Conservation (phyloP, 2,113 vertebrate species). For the Calidris pygmaea region DNA sequence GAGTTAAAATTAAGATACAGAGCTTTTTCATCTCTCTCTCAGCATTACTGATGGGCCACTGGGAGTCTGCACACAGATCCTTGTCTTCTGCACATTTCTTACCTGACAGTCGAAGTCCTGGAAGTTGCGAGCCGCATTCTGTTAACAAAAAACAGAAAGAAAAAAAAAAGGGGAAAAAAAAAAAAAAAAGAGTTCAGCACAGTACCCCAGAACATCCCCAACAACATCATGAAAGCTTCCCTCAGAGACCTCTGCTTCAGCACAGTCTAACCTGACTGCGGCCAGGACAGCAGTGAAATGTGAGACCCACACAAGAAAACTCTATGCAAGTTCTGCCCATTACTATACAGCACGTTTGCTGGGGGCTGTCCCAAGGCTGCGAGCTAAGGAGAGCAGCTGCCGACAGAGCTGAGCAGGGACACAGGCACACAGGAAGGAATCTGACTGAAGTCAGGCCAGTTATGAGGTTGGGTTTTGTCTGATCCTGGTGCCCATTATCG, state of each 20-base stretch:
- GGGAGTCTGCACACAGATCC: background rate
- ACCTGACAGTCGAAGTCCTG: constrained; percentile 97
- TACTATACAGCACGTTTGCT: background rate
- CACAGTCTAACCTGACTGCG: background rate
- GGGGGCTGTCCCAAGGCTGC: background rate
- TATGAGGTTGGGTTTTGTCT: background rate
- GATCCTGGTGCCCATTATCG: background rate
- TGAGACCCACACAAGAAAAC: background rate
- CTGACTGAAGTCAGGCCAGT: background rate
- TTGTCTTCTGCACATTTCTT: constrained; percentile 41
- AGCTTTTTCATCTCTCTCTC: background rate
- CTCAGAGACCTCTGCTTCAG: background rate
- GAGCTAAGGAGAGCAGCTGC: background rate
- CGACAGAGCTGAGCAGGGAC: background rate
- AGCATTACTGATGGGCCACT: background rate
- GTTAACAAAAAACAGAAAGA: constrained; percentile 65
- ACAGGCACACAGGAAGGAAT: background rate
- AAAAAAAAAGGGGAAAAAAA: background rate
- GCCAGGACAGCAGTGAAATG: background rate
- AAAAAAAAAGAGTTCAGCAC: constrained; percentile 34
- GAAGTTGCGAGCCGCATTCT: constrained; percentile 89
- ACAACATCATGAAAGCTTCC: background rate
- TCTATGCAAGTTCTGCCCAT: background rate
- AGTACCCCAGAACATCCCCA: background rate
- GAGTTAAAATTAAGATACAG: background rate